Conservation (phyloP, 1,140 invertebrate species). For the Antheraea pernyi region DNA sequence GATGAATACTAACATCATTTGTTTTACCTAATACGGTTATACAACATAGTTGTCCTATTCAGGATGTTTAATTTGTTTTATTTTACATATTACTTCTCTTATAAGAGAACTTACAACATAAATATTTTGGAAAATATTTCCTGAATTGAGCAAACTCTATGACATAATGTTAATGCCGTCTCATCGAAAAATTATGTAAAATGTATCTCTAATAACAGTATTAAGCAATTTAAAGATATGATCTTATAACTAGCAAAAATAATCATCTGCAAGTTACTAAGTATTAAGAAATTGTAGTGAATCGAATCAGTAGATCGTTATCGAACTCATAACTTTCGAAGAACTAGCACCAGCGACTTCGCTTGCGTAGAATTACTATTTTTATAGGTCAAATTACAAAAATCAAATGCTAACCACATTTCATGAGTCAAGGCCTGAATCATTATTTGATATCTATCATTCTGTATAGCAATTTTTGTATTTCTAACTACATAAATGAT, state of each 20-base stretch:
- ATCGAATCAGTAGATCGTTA: slow-evolving; percentile 29
- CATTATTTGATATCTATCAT: too few species aligned
- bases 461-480: too few species aligned
- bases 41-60: too few species aligned
- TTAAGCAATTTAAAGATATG: not conserved
- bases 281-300: slow-evolving; percentile 36
- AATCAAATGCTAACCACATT: too few species aligned
- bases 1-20: too few species aligned
- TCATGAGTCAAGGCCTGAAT: too few species aligned
- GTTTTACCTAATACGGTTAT: too few species aligned
- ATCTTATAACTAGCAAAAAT: not conserved
- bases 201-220: not conserved
- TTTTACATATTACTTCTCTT: too few species aligned
- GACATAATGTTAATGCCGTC: not conserved
- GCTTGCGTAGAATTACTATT: not conserved
- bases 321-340: slow-evolving; percentile 32
- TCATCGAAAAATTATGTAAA: not conserved
- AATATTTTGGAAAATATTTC: too few species aligned
- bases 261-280: slow-evolving; percentile 29
- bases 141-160: too few species aligned
- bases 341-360: not conserved
- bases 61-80: too few species aligned
- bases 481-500: not conserved
- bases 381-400: not conserved
- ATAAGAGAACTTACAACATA: too few species aligned